Conservation (phyloP, 2,797 vertebrate species). For the Oryzias dopingdopingensis region DNA sequence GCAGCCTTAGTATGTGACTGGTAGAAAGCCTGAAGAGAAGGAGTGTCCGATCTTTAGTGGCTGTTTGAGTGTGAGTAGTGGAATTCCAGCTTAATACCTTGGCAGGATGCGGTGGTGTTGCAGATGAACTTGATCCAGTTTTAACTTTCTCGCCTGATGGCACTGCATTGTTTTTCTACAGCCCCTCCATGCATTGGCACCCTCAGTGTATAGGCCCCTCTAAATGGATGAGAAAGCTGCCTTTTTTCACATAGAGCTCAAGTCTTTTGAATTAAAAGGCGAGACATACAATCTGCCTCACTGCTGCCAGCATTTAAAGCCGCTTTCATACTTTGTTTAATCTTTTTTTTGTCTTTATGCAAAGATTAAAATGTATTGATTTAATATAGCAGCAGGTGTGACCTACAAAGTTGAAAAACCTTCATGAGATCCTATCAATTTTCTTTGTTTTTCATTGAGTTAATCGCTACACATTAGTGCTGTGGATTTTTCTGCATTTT, state of each 20-base stretch:
- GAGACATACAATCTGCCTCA: slow-evolving; percentile 2
- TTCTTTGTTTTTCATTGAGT: too few relatives aligned
- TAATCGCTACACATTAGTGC: too few relatives aligned
- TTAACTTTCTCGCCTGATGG: not conserved
- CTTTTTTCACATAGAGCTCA: not conserved
- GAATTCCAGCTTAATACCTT: not conserved
- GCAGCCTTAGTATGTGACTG: not conserved
- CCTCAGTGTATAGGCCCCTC: not conserved
- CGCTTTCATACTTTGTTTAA: not conserved
- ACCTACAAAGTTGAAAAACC: too few relatives aligned
- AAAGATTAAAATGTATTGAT: too few relatives aligned
- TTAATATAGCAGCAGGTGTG: too few relatives aligned
- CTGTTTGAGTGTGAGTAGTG: not conserved
- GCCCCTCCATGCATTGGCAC: not conserved
- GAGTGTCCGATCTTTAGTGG: not conserved
- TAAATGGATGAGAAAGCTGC: slow-evolving; percentile 7
- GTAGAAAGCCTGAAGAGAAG: not conserved
- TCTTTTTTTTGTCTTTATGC: not conserved
- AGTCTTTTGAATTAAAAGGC: not conserved
- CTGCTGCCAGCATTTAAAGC: slow-evolving; percentile 11
- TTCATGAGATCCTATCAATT: too few relatives aligned
- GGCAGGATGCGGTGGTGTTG: not conserved
- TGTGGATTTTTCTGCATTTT: too few relatives aligned
- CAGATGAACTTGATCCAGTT: slow-evolving; percentile 6
- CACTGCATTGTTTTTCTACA: not conserved